Conservation (phyloP, 2,113 vertebrate species). For the Meles meles region DNA sequence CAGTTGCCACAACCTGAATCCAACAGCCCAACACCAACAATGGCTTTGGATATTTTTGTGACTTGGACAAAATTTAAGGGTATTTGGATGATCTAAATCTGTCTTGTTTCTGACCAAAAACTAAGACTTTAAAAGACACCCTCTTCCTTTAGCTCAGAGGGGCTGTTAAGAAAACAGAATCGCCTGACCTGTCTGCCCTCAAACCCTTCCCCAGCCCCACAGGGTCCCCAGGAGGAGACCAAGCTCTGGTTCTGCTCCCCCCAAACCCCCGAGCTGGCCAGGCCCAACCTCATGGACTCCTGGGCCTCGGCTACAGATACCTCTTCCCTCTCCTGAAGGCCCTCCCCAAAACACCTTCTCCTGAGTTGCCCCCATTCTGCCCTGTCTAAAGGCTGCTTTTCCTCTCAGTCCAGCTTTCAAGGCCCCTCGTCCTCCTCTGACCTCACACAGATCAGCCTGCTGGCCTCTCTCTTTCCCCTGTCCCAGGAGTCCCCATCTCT, state of each 20-base stretch:
- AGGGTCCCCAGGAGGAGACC: background rate
- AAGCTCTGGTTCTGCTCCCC: background rate
- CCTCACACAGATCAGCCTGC: background rate
- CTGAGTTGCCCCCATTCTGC: background rate
- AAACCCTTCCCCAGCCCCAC: background rate
- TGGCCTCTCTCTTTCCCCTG: background rate
- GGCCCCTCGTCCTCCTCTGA: background rate
- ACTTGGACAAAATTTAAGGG: background rate
- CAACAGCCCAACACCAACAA: background rate
- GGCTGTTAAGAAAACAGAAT: background rate
- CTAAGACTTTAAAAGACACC: background rate
- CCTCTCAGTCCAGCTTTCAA: background rate
- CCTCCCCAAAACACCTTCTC: background rate
- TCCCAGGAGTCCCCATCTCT: background rate
- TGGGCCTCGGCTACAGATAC: background rate
- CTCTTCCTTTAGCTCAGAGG: background rate
- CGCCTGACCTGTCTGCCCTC: background rate
- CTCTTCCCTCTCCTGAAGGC: background rate
- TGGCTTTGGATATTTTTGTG: background rate
- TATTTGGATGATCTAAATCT: background rate
- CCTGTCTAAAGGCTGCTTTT: background rate
- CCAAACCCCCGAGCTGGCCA: too few species aligned
- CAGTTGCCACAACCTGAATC: background rate
- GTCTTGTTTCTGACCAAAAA: constrained; percentile 23
- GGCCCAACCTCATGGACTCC: background rate